These are phyloP conservation scores for Meloidogyne exigua DNA, from an alignment of 1,140 invertebrate species.

Conservation along the genomic window DNA sequence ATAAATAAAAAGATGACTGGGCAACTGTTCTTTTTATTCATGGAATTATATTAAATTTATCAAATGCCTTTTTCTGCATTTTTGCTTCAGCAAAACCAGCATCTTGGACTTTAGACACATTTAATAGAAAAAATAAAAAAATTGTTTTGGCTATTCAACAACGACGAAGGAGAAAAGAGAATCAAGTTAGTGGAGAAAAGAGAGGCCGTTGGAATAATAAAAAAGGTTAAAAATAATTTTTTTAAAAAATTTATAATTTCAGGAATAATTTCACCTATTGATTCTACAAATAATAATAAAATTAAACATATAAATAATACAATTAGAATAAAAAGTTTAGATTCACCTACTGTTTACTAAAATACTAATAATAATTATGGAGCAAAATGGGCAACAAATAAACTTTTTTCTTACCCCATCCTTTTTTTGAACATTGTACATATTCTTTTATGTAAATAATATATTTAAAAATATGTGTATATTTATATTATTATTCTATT, in stretches of 20 bases:
- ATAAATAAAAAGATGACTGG: slow-evolving; percentile 45
- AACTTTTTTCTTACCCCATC: too few relatives aligned
- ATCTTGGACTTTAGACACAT: slow-evolving; percentile 54
- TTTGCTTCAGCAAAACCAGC: slow-evolving; percentile 59
- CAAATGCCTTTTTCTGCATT: slow-evolving; percentile 57
- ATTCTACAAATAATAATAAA: background rate
- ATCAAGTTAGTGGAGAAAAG: background rate
- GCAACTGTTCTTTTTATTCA: slow-evolving; percentile 57
- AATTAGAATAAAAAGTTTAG: slow-evolving; percentile 7
- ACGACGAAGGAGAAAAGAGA: background rate
- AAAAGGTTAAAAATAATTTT: background rate
- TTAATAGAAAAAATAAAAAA: slow-evolving; percentile 14
- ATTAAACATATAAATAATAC: background rate
- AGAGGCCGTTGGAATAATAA: background rate
- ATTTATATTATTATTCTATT: too few relatives aligned
- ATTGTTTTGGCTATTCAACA: background rate
- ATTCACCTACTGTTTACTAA: background rate
- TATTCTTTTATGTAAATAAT: too few relatives aligned
- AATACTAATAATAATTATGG: background rate
- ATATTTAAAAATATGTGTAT: background rate
- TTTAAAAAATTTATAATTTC: background rate
- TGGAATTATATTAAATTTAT: slow-evolving; percentile 49
- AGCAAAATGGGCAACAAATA: too few relatives aligned
- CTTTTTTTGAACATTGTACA: too few relatives aligned
- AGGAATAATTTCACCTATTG: slow-evolving; percentile 1